These are phyloP conservation scores for Hyperoplus immaculatus DNA, from an alignment of 2,797 vertebrate species.

Conservation along the genomic window DNA sequence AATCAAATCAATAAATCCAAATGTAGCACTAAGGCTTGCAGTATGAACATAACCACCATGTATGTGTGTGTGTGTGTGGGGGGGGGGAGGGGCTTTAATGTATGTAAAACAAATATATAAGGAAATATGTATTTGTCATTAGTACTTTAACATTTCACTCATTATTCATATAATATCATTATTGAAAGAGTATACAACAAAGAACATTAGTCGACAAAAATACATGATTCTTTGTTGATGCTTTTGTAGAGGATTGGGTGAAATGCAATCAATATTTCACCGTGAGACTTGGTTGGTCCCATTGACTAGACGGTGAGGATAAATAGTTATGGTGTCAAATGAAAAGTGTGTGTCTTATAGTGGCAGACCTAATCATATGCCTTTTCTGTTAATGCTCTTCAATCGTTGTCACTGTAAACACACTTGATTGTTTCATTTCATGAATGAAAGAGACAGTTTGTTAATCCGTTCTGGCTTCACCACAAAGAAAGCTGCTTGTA, in stretches of 20 bases:
- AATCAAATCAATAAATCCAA: no score
- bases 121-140: no score
- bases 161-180: no score
- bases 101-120: no score
- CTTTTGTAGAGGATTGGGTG: background rate
- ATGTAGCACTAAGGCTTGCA: no score
- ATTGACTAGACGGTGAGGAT: background rate
- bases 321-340: background rate
- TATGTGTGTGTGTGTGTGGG: no score
- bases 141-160: no score
- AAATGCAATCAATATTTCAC: background rate
- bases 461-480: conserved; percentile 4
- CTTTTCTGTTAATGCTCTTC: background rate
- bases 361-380: background rate
- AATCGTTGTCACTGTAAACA: background rate
- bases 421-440: conserved; percentile 18
- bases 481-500: conserved; percentile 14
- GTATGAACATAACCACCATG: no score
- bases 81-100: no score
- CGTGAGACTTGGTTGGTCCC: no score
- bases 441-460: conserved; percentile 19
- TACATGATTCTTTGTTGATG: background rate
- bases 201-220: no score
- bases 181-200: no score
- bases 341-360: background rate